Base-by-base conservation (phyloP, 2,113 vertebrate species). In the Rhinolophus sinicus region DNA sequence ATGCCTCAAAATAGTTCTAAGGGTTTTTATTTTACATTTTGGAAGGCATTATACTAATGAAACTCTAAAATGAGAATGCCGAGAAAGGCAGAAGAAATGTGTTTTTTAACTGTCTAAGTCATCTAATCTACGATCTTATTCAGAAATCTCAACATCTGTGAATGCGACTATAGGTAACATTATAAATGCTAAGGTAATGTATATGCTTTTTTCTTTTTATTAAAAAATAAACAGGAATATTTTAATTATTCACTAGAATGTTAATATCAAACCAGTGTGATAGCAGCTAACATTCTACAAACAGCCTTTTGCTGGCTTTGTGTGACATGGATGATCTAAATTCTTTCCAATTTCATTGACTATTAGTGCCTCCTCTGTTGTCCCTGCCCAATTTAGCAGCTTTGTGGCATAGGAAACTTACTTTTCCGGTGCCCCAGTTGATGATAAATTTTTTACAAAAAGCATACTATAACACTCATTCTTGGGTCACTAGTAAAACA, bases 161-260 rank as follows among this genome's bases (percentile, higher is more conserved):
- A 85, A 93, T 88, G 93, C 80, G 97, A 97, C 95, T 97, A 92
- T 60, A 98, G 97, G 95, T 96, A 97, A 98, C 95, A 95, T 94
- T 97, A 97, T 60, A 76, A 97, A 97, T 93, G 81, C 98, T 73
- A 94, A 96, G 85, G 78, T 97, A 98, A 98, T 98, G 97, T 96
- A 96, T 90, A 90, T 60, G 83, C 97, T 96, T 98, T 98, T 54
- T 97, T 94, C 78, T 98, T 98, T 98, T 98, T 98, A 98, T 98
- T 98, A 98, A 99, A 99, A 99, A 98, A 97, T 98, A 99, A 99
- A 98, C 98, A 98, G 98, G 85, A 91, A 69, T 93, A 62, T 93
- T 98, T 98, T 98, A 98, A 98, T 98, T 98, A 98, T 99, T 99
- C 98, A 98, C 98, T 87, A 98, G 97, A 62, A 98, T 97, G 97